A percentile compares a stretch with the other conserved stretches of the same genome.
Conservation (phyloP, 2,888 invertebrate genomes). For the Macrosiphum euphorbiae region DNA sequence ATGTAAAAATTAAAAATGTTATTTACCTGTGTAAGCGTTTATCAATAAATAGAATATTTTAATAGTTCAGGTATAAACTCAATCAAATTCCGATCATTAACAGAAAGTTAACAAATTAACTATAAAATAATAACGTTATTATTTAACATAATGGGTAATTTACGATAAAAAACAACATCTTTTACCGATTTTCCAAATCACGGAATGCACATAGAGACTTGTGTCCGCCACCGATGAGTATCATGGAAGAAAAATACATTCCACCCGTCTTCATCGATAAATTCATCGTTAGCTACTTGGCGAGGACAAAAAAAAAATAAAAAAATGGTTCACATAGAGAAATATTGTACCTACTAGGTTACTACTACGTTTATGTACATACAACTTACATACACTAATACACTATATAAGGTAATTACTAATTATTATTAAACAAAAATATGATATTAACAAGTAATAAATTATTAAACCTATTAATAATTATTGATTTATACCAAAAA, state of each 20-base stretch:
- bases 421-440: neutral
- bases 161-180: neutral
- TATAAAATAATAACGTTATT: neutral
- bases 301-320: too few species aligned
- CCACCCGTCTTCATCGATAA: neutral
- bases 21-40: neutral
- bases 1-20: neutral
- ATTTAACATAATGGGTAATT: neutral
- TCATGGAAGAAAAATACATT: constrained; percentile 25
- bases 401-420: neutral
- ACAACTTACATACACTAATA: neutral
- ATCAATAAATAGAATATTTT: neutral
- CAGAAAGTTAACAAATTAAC: neutral
- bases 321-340: neutral
- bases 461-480: neutral
- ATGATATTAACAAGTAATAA: neutral
- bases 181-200: neutral
- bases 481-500: neutral
- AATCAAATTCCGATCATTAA: too few species aligned
- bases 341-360: neutral
- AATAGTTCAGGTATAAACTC: neutral
- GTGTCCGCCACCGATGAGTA: neutral
- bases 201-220: neutral
- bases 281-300: neutral
- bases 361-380: neutral